A percentile compares a stretch with the other conserved stretches of the same genome.
These are phyloP conservation scores for Corynorhinus townsendii DNA, from an alignment of 2,113 vertebrate genomes.

Conservation along the genomic window DNA sequence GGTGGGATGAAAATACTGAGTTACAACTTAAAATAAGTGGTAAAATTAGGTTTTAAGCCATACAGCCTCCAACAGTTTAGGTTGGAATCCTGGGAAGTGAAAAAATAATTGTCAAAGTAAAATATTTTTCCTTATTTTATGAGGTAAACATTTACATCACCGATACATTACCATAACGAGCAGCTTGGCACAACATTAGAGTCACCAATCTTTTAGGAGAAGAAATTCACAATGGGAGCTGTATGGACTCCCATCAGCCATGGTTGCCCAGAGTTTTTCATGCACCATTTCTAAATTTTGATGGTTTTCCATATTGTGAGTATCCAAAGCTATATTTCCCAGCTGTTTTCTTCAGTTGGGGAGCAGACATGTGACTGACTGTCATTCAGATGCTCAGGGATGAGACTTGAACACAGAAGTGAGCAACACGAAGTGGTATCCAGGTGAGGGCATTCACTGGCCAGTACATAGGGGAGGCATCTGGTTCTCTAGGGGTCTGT, in stretches of 20 bases:
- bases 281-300: neutral
- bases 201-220: neutral
- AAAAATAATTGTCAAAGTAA: constrained; percentile 14
- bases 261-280: neutral
- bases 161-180: neutral
- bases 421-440: neutral
- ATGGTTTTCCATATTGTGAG: neutral
- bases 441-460: neutral
- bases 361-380: neutral
- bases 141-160: neutral
- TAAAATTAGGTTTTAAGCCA: constrained; percentile 12
- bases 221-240: neutral
- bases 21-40: constrained; percentile 12
- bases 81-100: neutral
- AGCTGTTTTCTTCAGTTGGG: neutral
- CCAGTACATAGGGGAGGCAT: fast-evolving
- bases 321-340: neutral
- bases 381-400: neutral
- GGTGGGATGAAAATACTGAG: neutral
- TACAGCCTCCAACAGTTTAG: neutral
- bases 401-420: neutral
- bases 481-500: neutral
- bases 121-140: neutral
- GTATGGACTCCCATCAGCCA: neutral
- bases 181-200: neutral